Base-by-base conservation (phyloP, 2,888 invertebrate species). In the Tenthredo mesomela region DNA sequence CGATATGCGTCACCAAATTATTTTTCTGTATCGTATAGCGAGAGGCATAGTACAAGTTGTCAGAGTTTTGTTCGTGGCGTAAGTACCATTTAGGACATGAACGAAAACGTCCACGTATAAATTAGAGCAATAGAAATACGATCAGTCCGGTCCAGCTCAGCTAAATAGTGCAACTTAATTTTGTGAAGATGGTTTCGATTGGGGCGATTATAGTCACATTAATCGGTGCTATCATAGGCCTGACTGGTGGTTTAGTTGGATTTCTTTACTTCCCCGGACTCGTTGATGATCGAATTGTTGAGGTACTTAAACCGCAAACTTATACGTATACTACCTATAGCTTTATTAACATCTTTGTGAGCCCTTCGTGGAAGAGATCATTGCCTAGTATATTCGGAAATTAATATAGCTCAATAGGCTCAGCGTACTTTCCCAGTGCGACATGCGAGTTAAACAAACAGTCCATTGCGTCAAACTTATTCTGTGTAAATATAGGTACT, bases 211-310 rank as follows among this genome's bases (percentile, higher is more conserved):
- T 82, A 25, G 29, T 70, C 10, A n/a, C 82, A 29, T 33, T 82
- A 50, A 29, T 82, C 67, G 82, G 82, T 50, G 67, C 47, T 25
- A 21, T 70, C 1, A 33, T 82, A 43, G 50, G 40, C 65, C 25
- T 82, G 21, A 21, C 67, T 70, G 67, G 82, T 82, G 65, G 65
- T 29, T 67, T 82, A 5, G 43, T 67, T 18, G 67, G 67, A 67
- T 82, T 67, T 82, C 47, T 67, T 10, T 1, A 9, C 15, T 67
- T 82, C 6, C 82, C 82, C 0, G 18, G n/a, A 12, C 21, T 82
- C 33, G 10, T 82, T n/a, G n/a, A 43, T 2, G 82, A 82, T 3
- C 18, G 67, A 82, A 33, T 82, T 15, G 47, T 25, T 15, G 67
- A 82, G 82, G 82, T 82, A 82, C 12, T 61, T 0, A 73, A 15